phyloP scores from a whole-genome alignment of 2,797 vertebrate species.

The Oryzias dopingdopingensis region DNA sequence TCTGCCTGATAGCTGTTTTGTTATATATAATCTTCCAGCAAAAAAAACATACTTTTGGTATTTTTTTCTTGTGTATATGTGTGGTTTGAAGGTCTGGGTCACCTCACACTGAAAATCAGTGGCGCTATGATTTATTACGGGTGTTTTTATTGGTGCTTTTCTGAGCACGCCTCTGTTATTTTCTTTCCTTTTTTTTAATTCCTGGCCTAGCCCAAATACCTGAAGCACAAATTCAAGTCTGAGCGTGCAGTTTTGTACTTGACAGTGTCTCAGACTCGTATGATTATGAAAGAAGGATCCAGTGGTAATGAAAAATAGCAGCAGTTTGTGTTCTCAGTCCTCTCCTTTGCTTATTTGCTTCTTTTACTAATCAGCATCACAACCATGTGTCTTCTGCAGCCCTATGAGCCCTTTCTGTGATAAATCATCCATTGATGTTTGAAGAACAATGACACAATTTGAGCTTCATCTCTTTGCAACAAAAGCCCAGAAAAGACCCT shows the following conservation, averaged over 20 bases:
- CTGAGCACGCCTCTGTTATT: background rate
- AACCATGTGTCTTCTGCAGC: constrained; percentile 10
- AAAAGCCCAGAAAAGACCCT: constrained; percentile 10
- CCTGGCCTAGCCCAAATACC: constrained; percentile 61
- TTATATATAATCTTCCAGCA: no score
- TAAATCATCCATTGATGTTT: constrained; percentile 30
- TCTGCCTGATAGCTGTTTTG: background rate
- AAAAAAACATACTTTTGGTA: no score
- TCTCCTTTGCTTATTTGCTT: constrained; percentile 9
- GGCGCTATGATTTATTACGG: constrained; percentile 6
- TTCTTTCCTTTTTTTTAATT: background rate
- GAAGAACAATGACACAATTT: constrained; percentile 32
- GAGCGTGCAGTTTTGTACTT: constrained; percentile 29
- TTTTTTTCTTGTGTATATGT: background rate
- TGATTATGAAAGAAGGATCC: background rate
- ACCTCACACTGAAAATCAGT: background rate
- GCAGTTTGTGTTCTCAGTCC: background rate
- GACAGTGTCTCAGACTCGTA: constrained; percentile 6
- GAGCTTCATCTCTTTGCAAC: constrained; percentile 19
- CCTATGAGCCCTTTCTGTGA: constrained; percentile 24
- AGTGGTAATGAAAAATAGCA: background rate
- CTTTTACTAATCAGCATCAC: constrained; percentile 1
- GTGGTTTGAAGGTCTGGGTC: background rate
- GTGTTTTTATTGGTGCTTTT: constrained; percentile 6
- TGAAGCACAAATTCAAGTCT: constrained; percentile 50